Percentiles rank a stretch among this genome's conserved stretches.
Conservation (phyloP, 2,797 vertebrate species). For the Trachurus trachurus region DNA sequence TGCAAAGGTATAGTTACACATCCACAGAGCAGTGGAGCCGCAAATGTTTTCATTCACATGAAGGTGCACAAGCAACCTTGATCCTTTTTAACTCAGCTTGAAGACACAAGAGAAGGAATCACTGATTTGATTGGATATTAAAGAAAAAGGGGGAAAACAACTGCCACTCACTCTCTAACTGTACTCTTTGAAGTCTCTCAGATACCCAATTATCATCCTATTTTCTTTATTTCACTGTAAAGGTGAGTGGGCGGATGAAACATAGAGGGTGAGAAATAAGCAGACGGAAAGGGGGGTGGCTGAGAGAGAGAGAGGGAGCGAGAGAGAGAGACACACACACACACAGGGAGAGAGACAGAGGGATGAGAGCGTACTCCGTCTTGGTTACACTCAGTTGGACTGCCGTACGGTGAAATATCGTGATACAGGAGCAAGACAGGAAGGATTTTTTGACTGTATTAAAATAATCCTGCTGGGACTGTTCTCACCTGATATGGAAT, state of each 20-base stretch:
- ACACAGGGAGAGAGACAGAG: slow-evolving; percentile 30
- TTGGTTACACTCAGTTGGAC: slow-evolving; percentile 51
- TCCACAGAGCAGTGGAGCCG: background rate
- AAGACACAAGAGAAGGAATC: slow-evolving; percentile 11
- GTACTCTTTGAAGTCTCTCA: slow-evolving; percentile 52
- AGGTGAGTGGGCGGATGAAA: slow-evolving; percentile 76
- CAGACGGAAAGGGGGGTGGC: slow-evolving; percentile 55
- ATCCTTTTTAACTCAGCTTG: slow-evolving; percentile 29
- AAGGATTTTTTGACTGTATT: slow-evolving; percentile 29
- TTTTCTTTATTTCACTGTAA: slow-evolving; percentile 65
- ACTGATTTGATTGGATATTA: slow-evolving; percentile 40
- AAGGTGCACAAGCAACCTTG: slow-evolving; percentile 17
- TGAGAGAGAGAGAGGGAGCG: slow-evolving; percentile 28
- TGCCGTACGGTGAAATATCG: slow-evolving; percentile 46
- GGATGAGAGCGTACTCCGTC: slow-evolving; percentile 53
- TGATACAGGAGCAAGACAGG: slow-evolving; percentile 46
- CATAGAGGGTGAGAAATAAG: slow-evolving; percentile 67
- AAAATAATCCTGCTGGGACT: background rate
- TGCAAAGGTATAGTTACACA: slow-evolving; percentile 9
- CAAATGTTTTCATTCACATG: slow-evolving; percentile 13
- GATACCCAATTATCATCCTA: slow-evolving; percentile 49
- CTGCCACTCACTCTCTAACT: slow-evolving; percentile 38
- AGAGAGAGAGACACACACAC: slow-evolving; percentile 23
- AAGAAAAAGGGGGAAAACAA: slow-evolving; percentile 12
- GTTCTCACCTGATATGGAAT: slow-evolving; percentile 53